phyloP scores from a whole-genome alignment of 37 sponge, comb jelly and placozoan genomes.

The Haliclona indistincta region DNA sequence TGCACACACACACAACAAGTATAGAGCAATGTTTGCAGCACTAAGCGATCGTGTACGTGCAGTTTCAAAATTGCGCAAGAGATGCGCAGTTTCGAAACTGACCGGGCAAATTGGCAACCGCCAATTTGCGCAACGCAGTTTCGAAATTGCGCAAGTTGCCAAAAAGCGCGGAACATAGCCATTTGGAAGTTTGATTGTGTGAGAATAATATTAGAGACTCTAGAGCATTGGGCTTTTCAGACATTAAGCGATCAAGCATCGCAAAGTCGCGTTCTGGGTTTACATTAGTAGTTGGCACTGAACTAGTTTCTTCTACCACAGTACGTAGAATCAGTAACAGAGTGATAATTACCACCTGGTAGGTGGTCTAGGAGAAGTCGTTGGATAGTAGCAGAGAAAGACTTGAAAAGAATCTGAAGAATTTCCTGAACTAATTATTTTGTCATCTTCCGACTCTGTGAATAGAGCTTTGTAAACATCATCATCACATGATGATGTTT shows the following conservation, averaged over 20 bases:
- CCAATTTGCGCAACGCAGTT: no score
- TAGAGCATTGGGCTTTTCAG: constrained; percentile 53
- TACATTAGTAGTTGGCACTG: constrained; percentile 46
- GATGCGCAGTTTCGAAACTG: no score
- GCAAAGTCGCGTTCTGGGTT: constrained; percentile 42
- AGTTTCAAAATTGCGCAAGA: no score
- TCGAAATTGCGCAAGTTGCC: no score
- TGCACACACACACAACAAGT: no score
- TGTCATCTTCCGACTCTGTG: not conserved
- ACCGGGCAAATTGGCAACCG: no score
- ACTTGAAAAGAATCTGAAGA: constrained; percentile 14
- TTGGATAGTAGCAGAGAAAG: constrained; percentile 30
- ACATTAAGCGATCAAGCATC: constrained; percentile 18
- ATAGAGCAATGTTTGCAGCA: no score
- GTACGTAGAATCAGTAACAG: constrained; percentile 3
- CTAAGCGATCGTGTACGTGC: no score
- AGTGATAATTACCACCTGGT: constrained; percentile 37
- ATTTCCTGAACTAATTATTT: constrained; percentile 17
- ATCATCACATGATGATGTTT: not conserved
- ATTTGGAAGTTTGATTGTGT: constrained; percentile 36
- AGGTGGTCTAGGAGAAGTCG: constrained; percentile 35
- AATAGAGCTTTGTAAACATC: not conserved
- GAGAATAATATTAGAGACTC: constrained; percentile 37
- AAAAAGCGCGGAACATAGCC: no score
- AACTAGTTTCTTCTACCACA: constrained; percentile 5